These are phyloP conservation scores for Pammene aurita DNA, from an alignment of 2,888 invertebrate species.

Conservation along the genomic window DNA sequence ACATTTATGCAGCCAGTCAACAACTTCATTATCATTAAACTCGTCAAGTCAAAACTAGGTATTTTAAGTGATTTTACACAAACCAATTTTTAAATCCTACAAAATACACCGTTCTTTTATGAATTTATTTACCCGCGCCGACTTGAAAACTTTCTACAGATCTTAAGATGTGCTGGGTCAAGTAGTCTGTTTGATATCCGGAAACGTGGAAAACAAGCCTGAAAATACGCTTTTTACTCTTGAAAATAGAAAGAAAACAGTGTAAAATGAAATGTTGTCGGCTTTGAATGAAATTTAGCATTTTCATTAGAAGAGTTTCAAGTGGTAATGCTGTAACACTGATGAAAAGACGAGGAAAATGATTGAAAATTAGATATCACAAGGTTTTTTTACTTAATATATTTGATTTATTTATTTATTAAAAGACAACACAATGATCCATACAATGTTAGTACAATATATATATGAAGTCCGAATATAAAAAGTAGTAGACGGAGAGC, in stretches of 20 bases:
- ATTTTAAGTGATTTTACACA: not conserved
- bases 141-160: conserved; percentile 15
- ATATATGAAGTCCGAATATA: no score
- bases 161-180: conserved; percentile 25
- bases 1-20: no score
- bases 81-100: conserved; percentile 1
- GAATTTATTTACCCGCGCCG: conserved; percentile 11
- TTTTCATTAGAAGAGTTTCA: not conserved
- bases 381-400: no score
- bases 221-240: conserved; percentile 12
- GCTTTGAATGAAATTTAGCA: not conserved
- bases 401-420: no score
- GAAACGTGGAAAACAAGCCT: conserved; percentile 25
- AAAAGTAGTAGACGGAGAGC: no score
- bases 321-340: not conserved
- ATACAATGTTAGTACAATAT: no score
- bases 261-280: conserved; percentile 6
- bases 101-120: conserved; percentile 16
- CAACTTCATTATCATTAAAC: no score
- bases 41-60: no score
- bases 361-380: no score
- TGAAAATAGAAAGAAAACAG: not conserved
- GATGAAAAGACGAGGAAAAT: not conserved
- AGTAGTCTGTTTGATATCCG: conserved; percentile 25
- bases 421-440: no score